Evolutionary conservation across 2,113 vertebrate species (phyloP).

Genomic region (Hydrochoerus hydrochaeris): DNA sequence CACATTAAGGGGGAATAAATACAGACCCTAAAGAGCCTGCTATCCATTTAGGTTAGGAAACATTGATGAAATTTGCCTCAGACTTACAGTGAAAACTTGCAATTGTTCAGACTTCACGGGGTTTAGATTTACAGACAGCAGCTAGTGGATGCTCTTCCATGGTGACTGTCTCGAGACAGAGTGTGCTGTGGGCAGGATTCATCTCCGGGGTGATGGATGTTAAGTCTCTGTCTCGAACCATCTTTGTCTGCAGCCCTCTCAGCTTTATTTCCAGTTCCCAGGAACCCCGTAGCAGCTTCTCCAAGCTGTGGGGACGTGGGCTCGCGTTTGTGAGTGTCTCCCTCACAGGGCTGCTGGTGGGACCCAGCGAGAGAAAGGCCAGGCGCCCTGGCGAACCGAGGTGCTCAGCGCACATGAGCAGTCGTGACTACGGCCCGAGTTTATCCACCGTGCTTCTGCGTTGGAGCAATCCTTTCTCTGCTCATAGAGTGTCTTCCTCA

Average conservation of each 20-base stretch:
- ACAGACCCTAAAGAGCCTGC: neutral
- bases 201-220: neutral
- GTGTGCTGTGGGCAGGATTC: neutral
- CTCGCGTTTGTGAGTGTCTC: neutral
- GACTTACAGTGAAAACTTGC: neutral
- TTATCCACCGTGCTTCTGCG: neutral
- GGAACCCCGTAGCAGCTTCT: neutral
- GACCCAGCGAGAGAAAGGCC: neutral
- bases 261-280: neutral
- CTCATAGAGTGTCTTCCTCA: neutral
- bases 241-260: neutral
- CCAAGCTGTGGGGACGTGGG: neutral
- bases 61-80: neutral
- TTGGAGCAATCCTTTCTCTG: neutral
- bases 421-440: neutral
- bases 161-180: no score
- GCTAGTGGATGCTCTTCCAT: neutral
- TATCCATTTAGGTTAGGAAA: neutral
- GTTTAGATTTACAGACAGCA: neutral
- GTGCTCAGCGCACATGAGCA: neutral
- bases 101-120: neutral
- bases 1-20: neutral
- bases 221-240: neutral
- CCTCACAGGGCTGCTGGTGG: no score
- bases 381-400: neutral